Percentiles rank a stretch among this genome's conserved stretches.
Evolutionary conservation across 2,113 vertebrate species (phyloP).

Genomic region (Uria lomvia): DNA sequence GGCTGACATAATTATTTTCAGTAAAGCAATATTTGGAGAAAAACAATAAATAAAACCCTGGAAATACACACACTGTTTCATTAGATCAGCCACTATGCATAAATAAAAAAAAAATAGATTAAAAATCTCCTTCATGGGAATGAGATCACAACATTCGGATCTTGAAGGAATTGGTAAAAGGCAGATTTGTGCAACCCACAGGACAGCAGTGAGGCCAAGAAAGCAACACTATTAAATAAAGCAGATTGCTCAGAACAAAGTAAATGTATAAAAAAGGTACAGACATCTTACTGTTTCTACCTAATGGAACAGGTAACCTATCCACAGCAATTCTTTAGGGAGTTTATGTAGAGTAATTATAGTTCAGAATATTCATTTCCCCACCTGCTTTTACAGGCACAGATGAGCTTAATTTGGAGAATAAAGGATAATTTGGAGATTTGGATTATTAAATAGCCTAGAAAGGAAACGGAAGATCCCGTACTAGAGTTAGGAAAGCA

Average conservation of each 20-base stretch:
- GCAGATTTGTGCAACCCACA: not conserved
- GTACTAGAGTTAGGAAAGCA: not conserved
- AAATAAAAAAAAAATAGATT: not conserved
- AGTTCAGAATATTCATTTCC: not conserved
- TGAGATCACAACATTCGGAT: not conserved
- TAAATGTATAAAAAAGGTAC: not conserved
- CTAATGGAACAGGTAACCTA: not conserved
- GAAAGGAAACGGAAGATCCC: not conserved
- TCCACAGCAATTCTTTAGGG: not conserved
- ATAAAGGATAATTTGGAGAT: not conserved
- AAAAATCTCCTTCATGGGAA: not conserved
- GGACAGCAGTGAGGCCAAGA: not conserved
- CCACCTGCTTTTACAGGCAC: not conserved
- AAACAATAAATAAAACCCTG: not conserved
- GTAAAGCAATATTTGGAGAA: not conserved
- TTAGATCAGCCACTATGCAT: not conserved
- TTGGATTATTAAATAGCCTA: not conserved
- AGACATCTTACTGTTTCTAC: not conserved
- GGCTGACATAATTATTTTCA: not conserved
- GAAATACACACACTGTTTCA: not conserved
- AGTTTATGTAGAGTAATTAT: not conserved
- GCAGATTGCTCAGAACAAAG: not conserved
- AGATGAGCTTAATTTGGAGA: not conserved
- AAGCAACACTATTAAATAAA: not conserved
- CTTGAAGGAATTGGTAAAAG: not conserved